These are phyloP conservation scores for Drosophila helvetica DNA, from an alignment of 2,888 invertebrate species.

Conservation along the genomic window DNA sequence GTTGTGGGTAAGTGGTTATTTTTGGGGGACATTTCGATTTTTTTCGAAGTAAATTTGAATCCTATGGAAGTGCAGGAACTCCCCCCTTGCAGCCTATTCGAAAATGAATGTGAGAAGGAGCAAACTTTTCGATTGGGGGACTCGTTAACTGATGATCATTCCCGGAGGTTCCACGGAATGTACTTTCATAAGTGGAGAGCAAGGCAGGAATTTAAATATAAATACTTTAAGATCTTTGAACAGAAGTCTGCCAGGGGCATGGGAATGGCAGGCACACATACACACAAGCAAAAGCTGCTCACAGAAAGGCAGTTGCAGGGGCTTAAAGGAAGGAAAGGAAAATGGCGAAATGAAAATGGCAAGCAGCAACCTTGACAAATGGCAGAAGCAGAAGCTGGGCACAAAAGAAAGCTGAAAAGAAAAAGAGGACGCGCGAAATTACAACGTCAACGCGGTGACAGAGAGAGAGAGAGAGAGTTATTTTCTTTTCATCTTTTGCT, in stretches of 20 bases:
- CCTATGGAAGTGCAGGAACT: too few relatives aligned
- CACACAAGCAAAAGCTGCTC: too few relatives aligned
- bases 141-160: too few relatives aligned
- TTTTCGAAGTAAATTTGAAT: too few relatives aligned
- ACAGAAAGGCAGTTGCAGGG: neutral
- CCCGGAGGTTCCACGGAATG: too few relatives aligned
- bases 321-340: neutral
- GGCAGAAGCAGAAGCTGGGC: neutral
- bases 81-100: too few relatives aligned
- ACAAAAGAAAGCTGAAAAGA: conserved; percentile 32
- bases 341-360: neutral
- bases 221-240: neutral
- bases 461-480: conserved; percentile 13
- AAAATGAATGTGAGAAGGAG: too few relatives aligned
- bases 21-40: conserved; percentile 10
- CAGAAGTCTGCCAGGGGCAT: neutral
- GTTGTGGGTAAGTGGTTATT: conserved; percentile 40
- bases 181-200: too few relatives aligned
- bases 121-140: too few relatives aligned
- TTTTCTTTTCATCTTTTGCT: conserved; percentile 7
- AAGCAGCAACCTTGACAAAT: neutral
- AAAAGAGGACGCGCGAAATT: conserved; percentile 54
- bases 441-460: conserved; percentile 60
- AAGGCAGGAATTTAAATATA: too few relatives aligned
- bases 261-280: too few relatives aligned